Conservation (phyloP, 2,888 invertebrate species). For the Chloromyia formosa region DNA sequence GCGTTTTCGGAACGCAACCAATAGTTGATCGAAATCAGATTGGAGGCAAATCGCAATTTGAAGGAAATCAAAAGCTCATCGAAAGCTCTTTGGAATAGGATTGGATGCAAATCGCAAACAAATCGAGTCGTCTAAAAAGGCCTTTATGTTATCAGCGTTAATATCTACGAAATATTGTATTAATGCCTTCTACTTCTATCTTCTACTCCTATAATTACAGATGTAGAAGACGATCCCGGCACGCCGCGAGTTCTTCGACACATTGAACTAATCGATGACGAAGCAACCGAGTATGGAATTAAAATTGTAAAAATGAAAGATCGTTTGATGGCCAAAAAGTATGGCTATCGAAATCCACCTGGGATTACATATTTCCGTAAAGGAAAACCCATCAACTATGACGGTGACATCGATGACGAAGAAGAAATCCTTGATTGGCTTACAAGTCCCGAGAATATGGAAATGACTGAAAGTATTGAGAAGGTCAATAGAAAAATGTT, state of each 20-base stretch:
- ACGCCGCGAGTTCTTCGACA: slow-evolving; percentile 84
- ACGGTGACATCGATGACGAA: slow-evolving; percentile 91
- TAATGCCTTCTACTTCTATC: no score
- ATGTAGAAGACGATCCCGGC: slow-evolving; percentile 83
- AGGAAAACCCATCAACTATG: slow-evolving; percentile 87
- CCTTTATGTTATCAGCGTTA: no score
- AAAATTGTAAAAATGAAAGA: slow-evolving; percentile 89
- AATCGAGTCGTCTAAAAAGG: no score
- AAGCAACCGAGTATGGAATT: slow-evolving; percentile 90
- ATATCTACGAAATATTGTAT: no score
- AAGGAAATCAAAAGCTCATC: no score
- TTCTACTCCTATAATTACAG: no score
- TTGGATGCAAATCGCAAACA: no score
- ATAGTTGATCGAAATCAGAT: no score
- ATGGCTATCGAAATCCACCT: slow-evolving; percentile 87
- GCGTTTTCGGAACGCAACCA: no score
- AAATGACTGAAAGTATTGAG: slow-evolving; percentile 91
- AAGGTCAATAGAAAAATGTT: slow-evolving; percentile 93
- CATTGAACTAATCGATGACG: slow-evolving; percentile 89
- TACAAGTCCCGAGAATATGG: slow-evolving; percentile 93
- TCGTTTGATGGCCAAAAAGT: slow-evolving; percentile 91
- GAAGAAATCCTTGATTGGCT: slow-evolving; percentile 89
- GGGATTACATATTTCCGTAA: slow-evolving; percentile 92
- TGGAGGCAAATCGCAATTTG: no score
- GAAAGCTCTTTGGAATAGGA: no score